Evolutionary conservation across 2,888 invertebrate species (phyloP).

Genomic region (Scaeva pyrastri): DNA sequence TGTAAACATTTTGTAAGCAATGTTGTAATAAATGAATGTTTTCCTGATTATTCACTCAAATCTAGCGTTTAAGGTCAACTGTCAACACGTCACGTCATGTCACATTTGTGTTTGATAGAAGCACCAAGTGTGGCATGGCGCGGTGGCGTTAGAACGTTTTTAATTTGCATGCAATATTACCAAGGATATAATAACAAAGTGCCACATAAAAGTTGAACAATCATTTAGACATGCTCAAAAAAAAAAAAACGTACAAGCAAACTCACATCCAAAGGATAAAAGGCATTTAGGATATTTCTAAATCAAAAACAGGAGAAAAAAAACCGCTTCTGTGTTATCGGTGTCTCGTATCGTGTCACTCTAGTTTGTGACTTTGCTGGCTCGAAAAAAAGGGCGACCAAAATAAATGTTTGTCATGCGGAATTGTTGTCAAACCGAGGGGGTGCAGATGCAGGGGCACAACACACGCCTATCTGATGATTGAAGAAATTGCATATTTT

Average conservation of each 20-base stretch:
- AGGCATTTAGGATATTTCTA: neutral
- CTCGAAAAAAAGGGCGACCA: neutral
- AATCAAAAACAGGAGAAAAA: neutral
- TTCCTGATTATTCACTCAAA: conserved; percentile 25
- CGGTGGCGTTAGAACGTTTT: conserved; percentile 37
- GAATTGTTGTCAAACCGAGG: conserved; percentile 36
- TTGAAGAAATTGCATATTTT: conserved; percentile 14
- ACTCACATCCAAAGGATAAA: neutral
- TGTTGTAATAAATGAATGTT: neutral
- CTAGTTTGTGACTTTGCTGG: conserved; percentile 23
- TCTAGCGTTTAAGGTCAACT: conserved; percentile 21
- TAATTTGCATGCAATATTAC: conserved; percentile 47
- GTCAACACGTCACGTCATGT: conserved; percentile 20
- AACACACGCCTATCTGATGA: conserved; percentile 26
- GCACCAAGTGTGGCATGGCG: too few species aligned
- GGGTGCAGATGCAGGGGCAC: too few species aligned
- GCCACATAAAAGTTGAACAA: conserved; percentile 26
- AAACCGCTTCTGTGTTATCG: conserved; percentile 20
- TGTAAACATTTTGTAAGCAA: neutral
- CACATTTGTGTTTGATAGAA: neutral
- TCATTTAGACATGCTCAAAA: conserved; percentile 33
- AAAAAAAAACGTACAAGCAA: neutral
- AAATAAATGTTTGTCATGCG: conserved; percentile 20
- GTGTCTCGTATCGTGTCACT: conserved; percentile 33
- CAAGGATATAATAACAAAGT: conserved; percentile 4